Base-by-base conservation (phyloP, 2,113 vertebrate genomes). In the Protobothrops mucrosquamatus region DNA sequence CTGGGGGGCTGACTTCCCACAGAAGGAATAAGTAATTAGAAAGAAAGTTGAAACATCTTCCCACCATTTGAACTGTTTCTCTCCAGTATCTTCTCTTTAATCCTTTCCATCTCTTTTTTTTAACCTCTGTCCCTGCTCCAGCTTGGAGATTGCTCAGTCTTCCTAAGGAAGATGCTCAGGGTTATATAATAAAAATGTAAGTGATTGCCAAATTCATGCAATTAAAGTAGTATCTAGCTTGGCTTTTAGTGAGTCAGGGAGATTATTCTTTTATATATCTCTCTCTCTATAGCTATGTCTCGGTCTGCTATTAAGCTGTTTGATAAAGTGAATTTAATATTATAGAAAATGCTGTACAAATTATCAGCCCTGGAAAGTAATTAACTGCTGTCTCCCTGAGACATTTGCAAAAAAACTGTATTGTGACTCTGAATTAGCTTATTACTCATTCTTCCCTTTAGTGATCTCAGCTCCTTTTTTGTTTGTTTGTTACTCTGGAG, bases 391-490 rank as follows among this genome's bases (percentile, higher is more conserved):
- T 0, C 88, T 93, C 91, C 88, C 9, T 92, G 0, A 88, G 18
- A 24, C 85, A 81, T 92, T 94, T 92, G 54, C 26, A 55, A 94
- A 46, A 46, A 92, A 88, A 55, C 12, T 6, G 11, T 51, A 11
- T 87, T 91, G 61, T 95, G 88, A 93, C 14, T 29, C 52, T 26
- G 52, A 91, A 89, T 89, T 12, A 81, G 26, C 92, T 92, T 91
- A 24, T 92, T 88, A 91, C 15, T 81, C 34, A 81, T 9, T 4
- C 22, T 56, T 88, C 54, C 52, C 88, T 48, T 26, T 89, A 29
- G 56, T 46, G 43, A 29, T 59, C 46, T 9, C 43, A 5, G 3
- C 43, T 46, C 12, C 3, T 48, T 43, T 18, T 24, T 89, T 89
- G 15, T 48, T 89, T 29, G 43, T 89, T 52, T 89, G 39, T 39